A percentile compares a stretch with the other conserved stretches of the same genome.
These are phyloP conservation scores for Parasteatoda tepidariorum DNA, from an alignment of 1,140 invertebrate species.

Conservation along the genomic window DNA sequence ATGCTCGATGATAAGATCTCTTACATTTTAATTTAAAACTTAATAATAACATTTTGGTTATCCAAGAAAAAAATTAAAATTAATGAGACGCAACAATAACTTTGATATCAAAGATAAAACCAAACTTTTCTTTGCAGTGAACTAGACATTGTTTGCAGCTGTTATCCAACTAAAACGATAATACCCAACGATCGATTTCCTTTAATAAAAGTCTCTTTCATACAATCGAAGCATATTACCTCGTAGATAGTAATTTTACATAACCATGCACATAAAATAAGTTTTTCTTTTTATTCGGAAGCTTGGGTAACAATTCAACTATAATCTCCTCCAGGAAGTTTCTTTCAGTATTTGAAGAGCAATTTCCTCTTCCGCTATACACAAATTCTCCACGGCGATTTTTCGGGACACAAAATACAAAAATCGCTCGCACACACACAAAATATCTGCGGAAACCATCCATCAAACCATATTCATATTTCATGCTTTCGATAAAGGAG, in stretches of 20 bases:
- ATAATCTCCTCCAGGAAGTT: background rate
- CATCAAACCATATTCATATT: background rate
- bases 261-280: background rate
- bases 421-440: background rate
- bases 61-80: no score
- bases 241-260: background rate
- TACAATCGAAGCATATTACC: background rate
- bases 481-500: background rate
- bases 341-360: conserved; percentile 1
- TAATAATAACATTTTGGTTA: no score
- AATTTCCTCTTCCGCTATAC: conserved; percentile 3
- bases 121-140: no score
- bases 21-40: no score
- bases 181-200: background rate
- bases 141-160: no score
- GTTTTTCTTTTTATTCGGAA: background rate
- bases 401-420: background rate
- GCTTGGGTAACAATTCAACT: background rate
- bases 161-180: no score
- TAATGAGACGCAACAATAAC: no score
- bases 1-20: no score
- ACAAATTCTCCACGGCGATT: background rate
- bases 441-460: background rate
- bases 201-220: background rate
- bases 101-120: no score